A percentile compares a stretch with the other conserved stretches of the same genome.
Conservation (phyloP, 2,888 invertebrate species). For the Trilocha varians region DNA sequence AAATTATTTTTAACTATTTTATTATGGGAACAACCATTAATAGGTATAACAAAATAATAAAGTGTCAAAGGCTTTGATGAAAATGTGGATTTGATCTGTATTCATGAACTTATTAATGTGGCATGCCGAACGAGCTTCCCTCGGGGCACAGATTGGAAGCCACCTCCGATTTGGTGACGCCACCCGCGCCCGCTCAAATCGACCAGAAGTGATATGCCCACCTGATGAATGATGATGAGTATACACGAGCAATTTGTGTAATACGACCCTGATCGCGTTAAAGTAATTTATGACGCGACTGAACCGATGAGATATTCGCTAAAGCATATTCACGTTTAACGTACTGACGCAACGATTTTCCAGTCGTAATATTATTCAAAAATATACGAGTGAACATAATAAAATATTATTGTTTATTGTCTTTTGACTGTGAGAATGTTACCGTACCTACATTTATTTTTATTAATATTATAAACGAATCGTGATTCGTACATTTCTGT, state of each 20-base stretch:
- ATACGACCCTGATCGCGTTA: neutral
- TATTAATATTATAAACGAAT: neutral
- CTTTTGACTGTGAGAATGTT: neutral
- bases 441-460: neutral
- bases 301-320: neutral
- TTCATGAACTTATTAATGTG: constrained; percentile 65
- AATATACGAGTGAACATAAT: neutral
- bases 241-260: constrained; percentile 10
- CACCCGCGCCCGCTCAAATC: constrained; percentile 43
- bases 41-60: neutral
- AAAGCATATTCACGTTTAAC: neutral
- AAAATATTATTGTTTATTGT: neutral
- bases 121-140: constrained; percentile 29
- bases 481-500: neutral
- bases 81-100: constrained; percentile 38
- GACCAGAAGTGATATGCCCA: constrained; percentile 54
- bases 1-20: neutral
- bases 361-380: neutral
- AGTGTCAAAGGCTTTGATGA: constrained; percentile 15
- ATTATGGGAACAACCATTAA: too few species aligned
- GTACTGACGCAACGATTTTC: neutral
- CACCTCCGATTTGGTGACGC: constrained; percentile 20
- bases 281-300: neutral
- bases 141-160: constrained; percentile 42
- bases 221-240: constrained; percentile 49